Conservation (phyloP, 2,888 invertebrate species). For the Philonicus albiceps region DNA sequence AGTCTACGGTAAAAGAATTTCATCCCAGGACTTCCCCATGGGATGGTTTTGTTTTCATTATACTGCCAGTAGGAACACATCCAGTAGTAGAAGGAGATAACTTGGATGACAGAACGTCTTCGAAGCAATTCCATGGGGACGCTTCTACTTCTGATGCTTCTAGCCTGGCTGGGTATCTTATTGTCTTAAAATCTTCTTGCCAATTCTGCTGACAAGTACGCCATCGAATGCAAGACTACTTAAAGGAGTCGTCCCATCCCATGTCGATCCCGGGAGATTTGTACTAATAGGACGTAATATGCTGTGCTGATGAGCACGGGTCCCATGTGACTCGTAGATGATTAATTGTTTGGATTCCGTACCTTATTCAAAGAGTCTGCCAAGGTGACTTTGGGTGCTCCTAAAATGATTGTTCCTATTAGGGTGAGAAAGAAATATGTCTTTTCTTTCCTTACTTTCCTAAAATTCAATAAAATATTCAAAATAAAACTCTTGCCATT, state of each 20-base stretch:
- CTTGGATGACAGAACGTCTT: background rate
- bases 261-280: background rate
- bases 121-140: slow-evolving; percentile 14
- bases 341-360: slow-evolving; percentile 11
- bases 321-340: slow-evolving; percentile 22
- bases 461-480: background rate
- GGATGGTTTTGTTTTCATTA: slow-evolving; percentile 20
- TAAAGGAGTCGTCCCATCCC: background rate
- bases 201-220: slow-evolving; percentile 13
- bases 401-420: background rate
- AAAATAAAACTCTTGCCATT: too few relatives aligned
- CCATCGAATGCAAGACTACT: slow-evolving; percentile 1
- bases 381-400: background rate
- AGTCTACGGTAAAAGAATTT: slow-evolving; percentile 23
- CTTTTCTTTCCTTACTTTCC: background rate
- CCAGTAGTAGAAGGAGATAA: background rate
- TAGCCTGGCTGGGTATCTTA: background rate
- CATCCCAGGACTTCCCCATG: background rate
- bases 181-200: slow-evolving; percentile 5
- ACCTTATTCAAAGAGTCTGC: background rate
- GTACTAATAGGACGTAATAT: background rate
- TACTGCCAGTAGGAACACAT: background rate
- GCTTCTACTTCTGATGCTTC: background rate
- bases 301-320: background rate
- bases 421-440: background rate